A percentile compares a stretch with the other conserved stretches of the same genome.
Evolutionary conservation across 2,888 invertebrate species (phyloP).

Genomic region (Hirtodrosophila trivittata): DNA sequence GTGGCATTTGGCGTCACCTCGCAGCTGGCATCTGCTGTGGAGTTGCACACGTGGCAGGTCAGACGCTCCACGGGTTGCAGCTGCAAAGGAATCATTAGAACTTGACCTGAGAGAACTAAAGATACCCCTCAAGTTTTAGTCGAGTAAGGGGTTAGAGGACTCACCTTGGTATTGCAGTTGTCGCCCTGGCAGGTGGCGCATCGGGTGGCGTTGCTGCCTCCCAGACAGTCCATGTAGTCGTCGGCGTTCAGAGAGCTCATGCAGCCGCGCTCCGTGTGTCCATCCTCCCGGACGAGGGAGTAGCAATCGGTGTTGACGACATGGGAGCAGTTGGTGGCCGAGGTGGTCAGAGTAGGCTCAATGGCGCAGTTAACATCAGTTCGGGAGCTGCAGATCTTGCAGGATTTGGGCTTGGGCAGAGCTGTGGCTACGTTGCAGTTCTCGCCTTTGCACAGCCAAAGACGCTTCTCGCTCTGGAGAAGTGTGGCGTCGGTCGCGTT

Average conservation of each 20-base stretch:
- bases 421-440: slow-evolving; percentile 73
- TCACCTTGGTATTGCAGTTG: slow-evolving; percentile 72
- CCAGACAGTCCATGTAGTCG: slow-evolving; percentile 64
- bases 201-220: slow-evolving; percentile 44
- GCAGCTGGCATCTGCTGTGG: slow-evolving; percentile 55
- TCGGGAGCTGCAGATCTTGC: slow-evolving; percentile 72
- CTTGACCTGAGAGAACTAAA: neutral
- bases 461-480: slow-evolving; percentile 54
- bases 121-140: no score
- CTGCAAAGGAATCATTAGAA: slow-evolving; percentile 38
- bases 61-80: slow-evolving; percentile 74
- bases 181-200: slow-evolving; percentile 68
- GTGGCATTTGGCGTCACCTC: slow-evolving; percentile 51
- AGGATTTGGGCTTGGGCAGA: slow-evolving; percentile 54
- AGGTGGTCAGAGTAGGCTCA: slow-evolving; percentile 33
- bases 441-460: slow-evolving; percentile 74
- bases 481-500: slow-evolving; percentile 56
- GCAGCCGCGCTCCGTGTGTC: slow-evolving; percentile 81
- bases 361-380: slow-evolving; percentile 70
- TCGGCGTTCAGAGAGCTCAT: slow-evolving; percentile 60
- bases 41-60: slow-evolving; percentile 74
- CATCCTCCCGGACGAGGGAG: slow-evolving; percentile 62
- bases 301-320: slow-evolving; percentile 73
- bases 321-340: slow-evolving; percentile 54
- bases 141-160: neutral